These are phyloP conservation scores for Drosophila sordidapex DNA, from an alignment of 2,888 invertebrate species.

Conservation along the genomic window DNA sequence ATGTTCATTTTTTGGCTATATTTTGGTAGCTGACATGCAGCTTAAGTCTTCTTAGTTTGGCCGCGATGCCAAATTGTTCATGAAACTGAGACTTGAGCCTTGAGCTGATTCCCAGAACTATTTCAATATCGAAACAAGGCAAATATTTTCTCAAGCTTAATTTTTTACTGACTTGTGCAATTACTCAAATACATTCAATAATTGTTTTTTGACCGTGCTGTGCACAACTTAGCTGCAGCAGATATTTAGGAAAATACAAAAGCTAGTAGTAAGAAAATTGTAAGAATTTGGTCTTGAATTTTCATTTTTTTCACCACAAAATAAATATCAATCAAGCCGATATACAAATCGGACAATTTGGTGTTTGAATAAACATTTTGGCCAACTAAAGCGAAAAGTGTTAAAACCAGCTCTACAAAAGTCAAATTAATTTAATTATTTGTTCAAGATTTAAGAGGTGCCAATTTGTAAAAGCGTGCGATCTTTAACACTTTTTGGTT, in stretches of 20 bases:
- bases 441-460: background rate
- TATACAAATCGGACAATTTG: background rate
- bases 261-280: background rate
- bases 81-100: background rate
- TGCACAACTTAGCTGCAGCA: background rate
- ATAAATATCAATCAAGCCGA: background rate
- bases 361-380: background rate
- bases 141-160: background rate
- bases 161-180: background rate
- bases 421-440: background rate
- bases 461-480: background rate
- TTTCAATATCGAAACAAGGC: background rate
- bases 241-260: background rate
- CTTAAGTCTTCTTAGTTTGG: constrained; percentile 3
- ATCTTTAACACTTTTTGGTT: background rate
- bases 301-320: background rate
- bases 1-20: constrained; percentile 11
- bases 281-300: background rate
- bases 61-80: constrained; percentile 1
- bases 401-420: background rate
- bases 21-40: constrained; percentile 17
- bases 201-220: background rate
- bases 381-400: background rate
- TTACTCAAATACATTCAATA: background rate
- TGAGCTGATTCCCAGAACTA: background rate